Percentiles rank a stretch among this genome's conserved stretches.
phyloP scores from a whole-genome alignment of 1,140 invertebrate genomes.

The Drosophila mayri region DNA sequence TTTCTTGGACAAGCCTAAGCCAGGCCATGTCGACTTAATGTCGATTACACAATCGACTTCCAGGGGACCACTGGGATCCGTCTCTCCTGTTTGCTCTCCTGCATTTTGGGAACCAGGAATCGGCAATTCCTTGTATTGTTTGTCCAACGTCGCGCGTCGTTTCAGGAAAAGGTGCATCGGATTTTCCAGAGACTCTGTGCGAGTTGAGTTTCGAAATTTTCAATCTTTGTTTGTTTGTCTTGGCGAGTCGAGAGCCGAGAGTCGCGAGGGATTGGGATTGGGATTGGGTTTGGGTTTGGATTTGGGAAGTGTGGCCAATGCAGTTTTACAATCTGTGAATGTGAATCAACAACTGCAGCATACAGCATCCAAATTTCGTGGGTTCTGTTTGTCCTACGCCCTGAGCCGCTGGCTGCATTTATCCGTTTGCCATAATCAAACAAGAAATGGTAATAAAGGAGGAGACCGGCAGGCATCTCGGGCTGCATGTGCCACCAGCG shows the following conservation, averaged over 20 bases:
- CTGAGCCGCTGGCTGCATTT: slow-evolving; percentile 43
- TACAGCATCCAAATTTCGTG: slow-evolving; percentile 55
- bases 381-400: slow-evolving; percentile 53
- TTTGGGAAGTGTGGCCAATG: slow-evolving; percentile 34
- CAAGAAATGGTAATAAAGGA: slow-evolving; percentile 76
- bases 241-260: slow-evolving; percentile 40
- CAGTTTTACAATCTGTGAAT: slow-evolving; percentile 54
- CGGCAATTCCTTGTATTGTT: slow-evolving; percentile 56
- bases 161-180: slow-evolving; percentile 49
- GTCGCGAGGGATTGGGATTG: slow-evolving; percentile 1
- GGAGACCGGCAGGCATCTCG: slow-evolving; percentile 30
- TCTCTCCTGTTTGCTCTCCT: slow-evolving; percentile 33
- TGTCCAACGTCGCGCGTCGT: slow-evolving; percentile 68
- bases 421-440: slow-evolving; percentile 80
- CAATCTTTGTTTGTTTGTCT: slow-evolving; percentile 58
- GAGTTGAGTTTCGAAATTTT: slow-evolving; percentile 42
- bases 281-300: not conserved
- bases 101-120: slow-evolving; percentile 27
- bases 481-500: slow-evolving; percentile 55
- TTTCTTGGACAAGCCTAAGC: slow-evolving; percentile 76
- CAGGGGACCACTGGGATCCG: slow-evolving; percentile 3
- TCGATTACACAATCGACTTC: slow-evolving; percentile 66
- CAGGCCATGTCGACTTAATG: slow-evolving; percentile 65
- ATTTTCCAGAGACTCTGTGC: slow-evolving; percentile 28
- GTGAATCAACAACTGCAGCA: slow-evolving; percentile 47